Evolutionary conservation across 35 echinoderm and acorn worm species (phyloP).

Genomic region (Ophiothrix spiculata): DNA sequence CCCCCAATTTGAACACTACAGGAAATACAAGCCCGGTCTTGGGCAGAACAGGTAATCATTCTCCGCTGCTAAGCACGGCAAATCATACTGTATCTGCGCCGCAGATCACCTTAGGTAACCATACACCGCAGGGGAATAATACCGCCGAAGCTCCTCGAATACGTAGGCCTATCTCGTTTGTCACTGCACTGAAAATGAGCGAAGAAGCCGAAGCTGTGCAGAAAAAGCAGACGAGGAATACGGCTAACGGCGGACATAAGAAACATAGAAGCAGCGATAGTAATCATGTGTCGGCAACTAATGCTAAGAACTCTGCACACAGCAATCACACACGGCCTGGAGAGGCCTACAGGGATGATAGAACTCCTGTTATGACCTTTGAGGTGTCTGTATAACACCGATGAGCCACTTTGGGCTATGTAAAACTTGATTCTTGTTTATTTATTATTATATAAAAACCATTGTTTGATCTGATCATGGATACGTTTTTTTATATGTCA

Average conservation of each 20-base stretch:
- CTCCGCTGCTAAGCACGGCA: neutral
- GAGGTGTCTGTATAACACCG: slow-evolving; percentile 74
- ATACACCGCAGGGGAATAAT: slow-evolving; percentile 36
- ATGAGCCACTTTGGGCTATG: neutral
- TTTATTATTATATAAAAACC: neutral
- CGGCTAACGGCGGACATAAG: slow-evolving; percentile 4
- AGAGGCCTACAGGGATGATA: slow-evolving; percentile 37
- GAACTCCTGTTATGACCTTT: slow-evolving; percentile 58
- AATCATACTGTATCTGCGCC: neutral
- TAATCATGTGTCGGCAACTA: slow-evolving; percentile 24
- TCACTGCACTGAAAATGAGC: slow-evolving; percentile 88
- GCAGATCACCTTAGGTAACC: slow-evolving; percentile 23
- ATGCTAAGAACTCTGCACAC: slow-evolving; percentile 15
- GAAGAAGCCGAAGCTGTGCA: slow-evolving; percentile 61
- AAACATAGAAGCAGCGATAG: slow-evolving; percentile 27
- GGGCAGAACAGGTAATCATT: neutral
- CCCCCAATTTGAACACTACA: neutral
- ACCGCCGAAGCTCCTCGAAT: slow-evolving; percentile 50
- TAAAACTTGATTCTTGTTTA: neutral
- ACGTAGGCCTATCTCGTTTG: slow-evolving; percentile 87
- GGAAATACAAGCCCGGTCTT: neutral
- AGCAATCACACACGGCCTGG: slow-evolving; percentile 23
- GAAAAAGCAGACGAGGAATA: slow-evolving; percentile 15
- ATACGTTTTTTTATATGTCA: neutral
- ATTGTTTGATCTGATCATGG: neutral